These are phyloP conservation scores for Sciurus vulgaris DNA, from an alignment of 2,797 vertebrate genomes.

Conservation along the genomic window DNA sequence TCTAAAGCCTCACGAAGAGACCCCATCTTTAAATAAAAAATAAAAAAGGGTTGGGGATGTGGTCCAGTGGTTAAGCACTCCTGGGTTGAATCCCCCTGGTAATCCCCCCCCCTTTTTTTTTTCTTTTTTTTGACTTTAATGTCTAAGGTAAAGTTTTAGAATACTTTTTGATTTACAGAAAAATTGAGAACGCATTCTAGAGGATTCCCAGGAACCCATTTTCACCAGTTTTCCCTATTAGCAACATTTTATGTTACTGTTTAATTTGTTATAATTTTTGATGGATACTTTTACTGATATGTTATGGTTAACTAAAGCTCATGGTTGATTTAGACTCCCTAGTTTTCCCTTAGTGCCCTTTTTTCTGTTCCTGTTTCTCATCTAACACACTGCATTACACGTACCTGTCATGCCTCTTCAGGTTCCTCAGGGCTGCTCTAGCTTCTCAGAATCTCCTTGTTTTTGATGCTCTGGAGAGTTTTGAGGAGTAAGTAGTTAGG, in stretches of 20 bases:
- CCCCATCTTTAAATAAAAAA: too few species aligned
- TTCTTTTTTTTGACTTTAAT: not conserved
- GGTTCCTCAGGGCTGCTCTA: not conserved
- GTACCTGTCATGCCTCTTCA: not conserved
- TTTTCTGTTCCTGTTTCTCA: not conserved
- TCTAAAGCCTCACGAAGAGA: too few species aligned
- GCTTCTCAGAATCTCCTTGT: not conserved
- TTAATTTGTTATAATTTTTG: not conserved
- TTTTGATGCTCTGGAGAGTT: slow-evolving; percentile 20
- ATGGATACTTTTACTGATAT: not conserved
- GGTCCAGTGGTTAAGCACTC: too few species aligned
- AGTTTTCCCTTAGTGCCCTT: not conserved
- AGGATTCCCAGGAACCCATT: not conserved
- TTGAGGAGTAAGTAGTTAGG: not conserved
- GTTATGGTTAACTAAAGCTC: not conserved
- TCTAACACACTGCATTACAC: not conserved
- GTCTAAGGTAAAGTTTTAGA: not conserved
- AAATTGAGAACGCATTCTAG: not conserved
- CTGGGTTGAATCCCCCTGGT: too few species aligned
- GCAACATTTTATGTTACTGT: not conserved
- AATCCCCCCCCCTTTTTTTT: too few species aligned
- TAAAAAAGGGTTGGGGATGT: too few species aligned
- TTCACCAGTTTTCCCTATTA: not conserved
- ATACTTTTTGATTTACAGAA: slow-evolving; percentile 50
- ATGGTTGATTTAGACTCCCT: slow-evolving; percentile 5